phyloP scores from a whole-genome alignment of 2,113 vertebrate species.

The Siniperca knerii region DNA sequence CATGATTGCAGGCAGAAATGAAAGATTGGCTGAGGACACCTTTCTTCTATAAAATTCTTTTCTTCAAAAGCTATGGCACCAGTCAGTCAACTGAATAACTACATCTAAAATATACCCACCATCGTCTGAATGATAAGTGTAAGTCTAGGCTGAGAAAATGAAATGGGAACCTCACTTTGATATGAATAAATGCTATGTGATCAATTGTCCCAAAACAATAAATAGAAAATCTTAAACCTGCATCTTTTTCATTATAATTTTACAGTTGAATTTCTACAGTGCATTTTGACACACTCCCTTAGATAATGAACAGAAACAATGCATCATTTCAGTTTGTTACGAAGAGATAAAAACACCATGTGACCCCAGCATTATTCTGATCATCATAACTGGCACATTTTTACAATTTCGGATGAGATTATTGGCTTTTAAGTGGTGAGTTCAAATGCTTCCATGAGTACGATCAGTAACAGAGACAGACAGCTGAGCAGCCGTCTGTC shows the following conservation, averaged over 20 bases:
- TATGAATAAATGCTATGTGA: conserved; percentile 22
- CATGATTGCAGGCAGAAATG: conserved; percentile 1
- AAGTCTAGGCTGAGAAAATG: background rate
- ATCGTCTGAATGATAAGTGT: background rate
- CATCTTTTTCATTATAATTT: conserved; percentile 9
- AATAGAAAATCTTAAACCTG: conserved; percentile 52
- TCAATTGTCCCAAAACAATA: conserved; percentile 50
- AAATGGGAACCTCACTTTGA: conserved; percentile 1
- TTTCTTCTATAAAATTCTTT: background rate
- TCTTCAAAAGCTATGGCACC: conserved; percentile 55
- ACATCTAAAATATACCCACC: conserved; percentile 14
- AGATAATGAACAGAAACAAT: background rate
- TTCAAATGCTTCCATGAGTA: conserved; percentile 13
- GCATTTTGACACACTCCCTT: conserved; percentile 48
- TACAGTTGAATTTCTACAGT: conserved; percentile 49
- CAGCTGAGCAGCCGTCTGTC: conserved; percentile 15
- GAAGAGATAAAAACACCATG: conserved; percentile 36
- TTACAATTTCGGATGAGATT: conserved; percentile 39
- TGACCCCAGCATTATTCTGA: conserved; percentile 29
- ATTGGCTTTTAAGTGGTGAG: conserved; percentile 27
- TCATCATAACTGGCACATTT: conserved; percentile 46
- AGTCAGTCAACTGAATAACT: conserved; percentile 12
- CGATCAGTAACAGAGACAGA: background rate
- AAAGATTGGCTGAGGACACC: conserved; percentile 3
- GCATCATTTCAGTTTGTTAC: conserved; percentile 13